phyloP scores from a whole-genome alignment of 2,797 vertebrate species.

The Sebastes minor region DNA sequence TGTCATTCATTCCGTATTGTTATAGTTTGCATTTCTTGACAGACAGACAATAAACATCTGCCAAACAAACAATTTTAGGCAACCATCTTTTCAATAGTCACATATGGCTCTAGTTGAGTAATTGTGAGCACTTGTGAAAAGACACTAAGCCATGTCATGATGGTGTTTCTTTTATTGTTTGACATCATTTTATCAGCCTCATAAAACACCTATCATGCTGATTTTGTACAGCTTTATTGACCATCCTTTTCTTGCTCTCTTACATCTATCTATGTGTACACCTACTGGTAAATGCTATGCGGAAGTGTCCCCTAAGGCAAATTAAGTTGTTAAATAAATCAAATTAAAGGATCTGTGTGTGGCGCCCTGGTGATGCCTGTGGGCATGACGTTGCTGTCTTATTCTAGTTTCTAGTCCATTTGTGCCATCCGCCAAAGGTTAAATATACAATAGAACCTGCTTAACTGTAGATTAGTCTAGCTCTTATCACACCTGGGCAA shows the following conservation, averaged over 20 bases:
- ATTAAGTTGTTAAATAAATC: conserved; percentile 58
- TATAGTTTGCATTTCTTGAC: background rate
- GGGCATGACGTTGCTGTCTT: background rate
- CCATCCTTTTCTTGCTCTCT: background rate
- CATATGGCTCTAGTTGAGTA: background rate
- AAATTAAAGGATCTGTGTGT: conserved; percentile 65
- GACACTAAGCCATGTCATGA: background rate
- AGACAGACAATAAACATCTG: background rate
- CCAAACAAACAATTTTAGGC: background rate
- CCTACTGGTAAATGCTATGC: conserved; percentile 11
- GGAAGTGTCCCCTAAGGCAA: conserved; percentile 35
- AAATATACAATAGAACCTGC: background rate
- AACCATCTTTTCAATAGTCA: background rate
- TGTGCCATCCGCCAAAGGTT: background rate
- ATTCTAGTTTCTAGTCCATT: conserved; percentile 11
- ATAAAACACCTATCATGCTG: background rate
- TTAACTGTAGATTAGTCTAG: conserved; percentile 1
- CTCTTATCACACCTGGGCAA: background rate
- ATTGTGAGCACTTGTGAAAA: background rate
- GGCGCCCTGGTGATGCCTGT: conserved; percentile 12
- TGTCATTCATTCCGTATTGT: background rate
- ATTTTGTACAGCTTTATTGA: background rate
- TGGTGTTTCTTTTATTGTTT: background rate
- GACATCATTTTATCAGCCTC: background rate
- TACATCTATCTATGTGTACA: background rate